These are phyloP conservation scores for Rotaria socialis DNA, from an alignment of 2,888 invertebrate species.

Conservation along the genomic window DNA sequence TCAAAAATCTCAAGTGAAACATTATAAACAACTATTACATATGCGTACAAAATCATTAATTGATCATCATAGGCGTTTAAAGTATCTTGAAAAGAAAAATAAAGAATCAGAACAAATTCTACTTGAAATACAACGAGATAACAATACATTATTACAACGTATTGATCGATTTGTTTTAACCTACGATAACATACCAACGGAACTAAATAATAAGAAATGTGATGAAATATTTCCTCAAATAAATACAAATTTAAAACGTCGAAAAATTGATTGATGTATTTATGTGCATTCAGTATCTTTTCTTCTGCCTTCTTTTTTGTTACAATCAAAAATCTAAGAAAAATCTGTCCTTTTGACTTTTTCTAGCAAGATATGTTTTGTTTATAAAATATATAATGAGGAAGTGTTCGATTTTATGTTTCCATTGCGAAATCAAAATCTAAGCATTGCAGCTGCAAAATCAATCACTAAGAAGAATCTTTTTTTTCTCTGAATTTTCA, in stretches of 20 bases:
- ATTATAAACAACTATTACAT: background rate
- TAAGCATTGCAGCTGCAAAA: no score
- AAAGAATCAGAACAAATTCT: background rate
- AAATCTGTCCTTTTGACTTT: background rate
- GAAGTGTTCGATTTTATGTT: no score
- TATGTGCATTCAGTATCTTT: background rate
- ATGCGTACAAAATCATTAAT: background rate
- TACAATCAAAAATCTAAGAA: background rate
- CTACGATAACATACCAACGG: background rate
- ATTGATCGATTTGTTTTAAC: background rate
- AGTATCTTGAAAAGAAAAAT: background rate
- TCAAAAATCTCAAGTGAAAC: conserved; percentile 5
- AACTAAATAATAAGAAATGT: background rate
- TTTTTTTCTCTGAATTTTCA: no score
- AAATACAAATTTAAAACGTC: background rate
- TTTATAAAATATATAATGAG: background rate
- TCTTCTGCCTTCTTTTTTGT: background rate
- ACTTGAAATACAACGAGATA: background rate
- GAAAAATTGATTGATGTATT: background rate
- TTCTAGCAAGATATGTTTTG: background rate
- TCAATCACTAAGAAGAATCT: no score
- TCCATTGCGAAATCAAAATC: no score
- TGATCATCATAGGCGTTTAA: background rate
- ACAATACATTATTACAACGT: background rate
- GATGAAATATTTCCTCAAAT: background rate